phyloP scores from a whole-genome alignment of 2,888 invertebrate genomes.

The Kuschelorhynchus macadamiae region DNA sequence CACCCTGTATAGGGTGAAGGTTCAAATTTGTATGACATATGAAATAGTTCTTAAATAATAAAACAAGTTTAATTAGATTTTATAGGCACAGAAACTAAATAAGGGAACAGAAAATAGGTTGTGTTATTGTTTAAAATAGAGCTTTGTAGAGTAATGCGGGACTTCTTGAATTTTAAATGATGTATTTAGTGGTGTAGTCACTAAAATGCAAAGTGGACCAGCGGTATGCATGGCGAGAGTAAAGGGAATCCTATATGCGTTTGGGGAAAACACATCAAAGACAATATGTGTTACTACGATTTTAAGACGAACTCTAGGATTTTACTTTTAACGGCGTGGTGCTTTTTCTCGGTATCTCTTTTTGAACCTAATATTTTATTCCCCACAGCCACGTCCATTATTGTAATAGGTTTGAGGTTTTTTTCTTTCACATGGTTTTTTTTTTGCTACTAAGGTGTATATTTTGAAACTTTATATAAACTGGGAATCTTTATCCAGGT shows the following conservation, averaged over 20 bases:
- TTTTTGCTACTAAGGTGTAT: slow-evolving; percentile 2
- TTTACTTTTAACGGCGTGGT: slow-evolving; percentile 56
- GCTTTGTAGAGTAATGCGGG: slow-evolving; percentile 30
- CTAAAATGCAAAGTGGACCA: slow-evolving; percentile 60
- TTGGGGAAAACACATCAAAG: slow-evolving; percentile 65
- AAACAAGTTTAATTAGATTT: background rate
- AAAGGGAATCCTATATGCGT: slow-evolving; percentile 63
- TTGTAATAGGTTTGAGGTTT: slow-evolving; percentile 48
- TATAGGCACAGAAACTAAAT: background rate
- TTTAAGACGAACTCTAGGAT: slow-evolving; percentile 61
- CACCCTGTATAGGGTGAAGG: too few species aligned
- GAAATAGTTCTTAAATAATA: too few species aligned
- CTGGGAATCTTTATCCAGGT: too few species aligned
- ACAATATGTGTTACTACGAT: slow-evolving; percentile 65
- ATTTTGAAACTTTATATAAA: too few species aligned
- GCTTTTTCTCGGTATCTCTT: slow-evolving; percentile 41
- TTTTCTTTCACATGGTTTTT: too few species aligned
- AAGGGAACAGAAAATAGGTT: slow-evolving; percentile 14
- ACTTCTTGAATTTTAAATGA: slow-evolving; percentile 45
- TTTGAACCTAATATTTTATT: slow-evolving; percentile 44
- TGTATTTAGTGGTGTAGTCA: slow-evolving; percentile 53
- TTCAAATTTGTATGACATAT: too few species aligned
- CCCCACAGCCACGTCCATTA: slow-evolving; percentile 53
- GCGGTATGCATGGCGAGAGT: slow-evolving; percentile 45
- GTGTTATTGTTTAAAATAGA: slow-evolving; percentile 14